Evolutionary conservation across 2,797 vertebrate species (phyloP).

Genomic region (Manis javanica): DNA sequence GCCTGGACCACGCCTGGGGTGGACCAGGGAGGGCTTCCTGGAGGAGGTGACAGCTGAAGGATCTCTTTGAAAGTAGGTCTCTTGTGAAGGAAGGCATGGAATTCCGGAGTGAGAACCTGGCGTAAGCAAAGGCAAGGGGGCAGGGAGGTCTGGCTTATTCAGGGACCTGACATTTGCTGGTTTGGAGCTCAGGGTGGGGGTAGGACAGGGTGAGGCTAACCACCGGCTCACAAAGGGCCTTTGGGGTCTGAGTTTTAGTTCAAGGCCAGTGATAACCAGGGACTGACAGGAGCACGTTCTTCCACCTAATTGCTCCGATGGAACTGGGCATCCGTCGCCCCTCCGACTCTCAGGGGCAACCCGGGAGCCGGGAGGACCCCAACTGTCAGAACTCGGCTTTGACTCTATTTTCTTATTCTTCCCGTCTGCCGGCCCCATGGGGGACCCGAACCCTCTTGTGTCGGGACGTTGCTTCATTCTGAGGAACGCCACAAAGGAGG

Average conservation of each 20-base stretch:
- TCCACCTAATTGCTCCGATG: neutral
- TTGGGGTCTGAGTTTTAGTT: neutral
- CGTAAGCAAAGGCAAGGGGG: neutral
- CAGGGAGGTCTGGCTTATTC: neutral
- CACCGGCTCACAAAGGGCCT: neutral
- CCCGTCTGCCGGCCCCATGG: fast-evolving
- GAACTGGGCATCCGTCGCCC: neutral
- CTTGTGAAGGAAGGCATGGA: neutral
- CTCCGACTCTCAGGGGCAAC: fast-evolving
- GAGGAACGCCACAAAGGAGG: no score
- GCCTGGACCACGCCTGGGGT: neutral
- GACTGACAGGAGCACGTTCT: fast-evolving
- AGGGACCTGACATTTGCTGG: neutral
- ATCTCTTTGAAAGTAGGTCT: neutral
- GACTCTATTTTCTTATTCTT: no score
- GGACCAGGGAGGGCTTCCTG: neutral
- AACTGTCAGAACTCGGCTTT: neutral
- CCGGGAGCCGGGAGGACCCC: fast-evolving
- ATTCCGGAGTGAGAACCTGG: neutral
- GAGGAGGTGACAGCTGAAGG: neutral
- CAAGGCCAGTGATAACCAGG: neutral
- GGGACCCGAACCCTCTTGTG: neutral
- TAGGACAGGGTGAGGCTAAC: neutral
- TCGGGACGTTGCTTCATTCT: neutral
- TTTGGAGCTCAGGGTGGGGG: neutral